Evolutionary conservation across 2,797 vertebrate genomes (phyloP).

Genomic region (Sebastes matsubarae): DNA sequence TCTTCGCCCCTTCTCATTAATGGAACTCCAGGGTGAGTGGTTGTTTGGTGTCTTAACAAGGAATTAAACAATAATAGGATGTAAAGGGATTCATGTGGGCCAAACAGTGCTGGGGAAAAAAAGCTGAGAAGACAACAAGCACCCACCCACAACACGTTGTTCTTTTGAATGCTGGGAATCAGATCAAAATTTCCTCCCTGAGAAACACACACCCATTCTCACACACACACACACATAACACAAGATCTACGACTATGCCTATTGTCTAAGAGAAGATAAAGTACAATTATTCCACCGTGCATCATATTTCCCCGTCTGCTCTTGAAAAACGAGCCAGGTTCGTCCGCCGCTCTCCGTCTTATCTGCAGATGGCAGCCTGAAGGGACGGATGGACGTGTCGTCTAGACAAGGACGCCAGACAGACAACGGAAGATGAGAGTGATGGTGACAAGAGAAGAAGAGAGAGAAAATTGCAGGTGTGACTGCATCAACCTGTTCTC

Average conservation of each 20-base stretch:
- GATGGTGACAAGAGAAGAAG: conserved; percentile 58
- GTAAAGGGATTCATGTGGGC: conserved; percentile 47
- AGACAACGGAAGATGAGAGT: conserved; percentile 53
- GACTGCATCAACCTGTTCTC: conserved; percentile 73
- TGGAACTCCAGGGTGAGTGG: conserved; percentile 25
- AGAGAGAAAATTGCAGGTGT: conserved; percentile 69
- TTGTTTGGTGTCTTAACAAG: conserved; percentile 46
- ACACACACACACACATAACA: conserved; percentile 9
- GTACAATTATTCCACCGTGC: conserved; percentile 51
- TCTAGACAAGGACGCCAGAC: conserved; percentile 74
- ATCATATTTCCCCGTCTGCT: conserved; percentile 58
- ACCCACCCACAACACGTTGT: conserved; percentile 58
- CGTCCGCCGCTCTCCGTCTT: conserved; percentile 41
- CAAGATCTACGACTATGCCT: conserved; percentile 9
- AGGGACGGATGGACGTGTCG: conserved; percentile 64
- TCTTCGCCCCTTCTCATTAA: conserved; percentile 37
- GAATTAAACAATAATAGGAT: conserved; percentile 55
- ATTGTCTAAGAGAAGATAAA: conserved; percentile 46
- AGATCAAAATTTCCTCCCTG: conserved; percentile 47
- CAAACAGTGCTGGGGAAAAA: conserved; percentile 29
- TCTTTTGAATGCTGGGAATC: conserved; percentile 68
- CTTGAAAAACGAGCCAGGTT: conserved; percentile 59
- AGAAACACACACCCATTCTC: conserved; percentile 50
- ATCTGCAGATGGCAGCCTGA: conserved; percentile 51
- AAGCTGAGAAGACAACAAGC: conserved; percentile 51